A percentile compares a stretch with the other conserved stretches of the same genome.
Evolutionary conservation across 2,113 vertebrate species (phyloP).

Genomic region (Neolamprologus devosi): DNA sequence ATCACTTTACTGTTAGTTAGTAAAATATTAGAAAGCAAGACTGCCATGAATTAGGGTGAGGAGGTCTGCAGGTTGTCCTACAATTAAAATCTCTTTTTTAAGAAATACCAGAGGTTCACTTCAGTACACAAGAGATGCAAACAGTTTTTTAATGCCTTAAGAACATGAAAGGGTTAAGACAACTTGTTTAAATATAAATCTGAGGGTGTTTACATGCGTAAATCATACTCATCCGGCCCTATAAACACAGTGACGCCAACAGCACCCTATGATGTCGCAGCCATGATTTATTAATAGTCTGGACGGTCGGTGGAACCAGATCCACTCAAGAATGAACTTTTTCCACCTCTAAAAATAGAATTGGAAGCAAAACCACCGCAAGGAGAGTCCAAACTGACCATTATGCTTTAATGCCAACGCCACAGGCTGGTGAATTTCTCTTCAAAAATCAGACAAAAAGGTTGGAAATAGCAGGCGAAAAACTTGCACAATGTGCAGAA

Average conservation of each 20-base stretch:
- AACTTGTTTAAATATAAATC: background rate
- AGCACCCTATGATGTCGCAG: background rate
- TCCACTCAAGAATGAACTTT: slow-evolving; percentile 1
- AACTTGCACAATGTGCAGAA: background rate
- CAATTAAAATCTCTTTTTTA: background rate
- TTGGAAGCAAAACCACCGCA: background rate
- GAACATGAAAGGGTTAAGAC: background rate
- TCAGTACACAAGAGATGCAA: background rate
- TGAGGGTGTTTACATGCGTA: background rate
- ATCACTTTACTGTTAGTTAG: background rate
- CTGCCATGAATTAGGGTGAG: background rate
- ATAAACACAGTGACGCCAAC: background rate
- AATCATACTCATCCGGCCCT: background rate
- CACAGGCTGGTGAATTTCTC: background rate
- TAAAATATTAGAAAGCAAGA: background rate
- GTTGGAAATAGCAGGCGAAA: background rate
- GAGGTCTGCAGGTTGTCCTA: background rate
- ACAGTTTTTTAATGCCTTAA: background rate
- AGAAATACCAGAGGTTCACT: background rate
- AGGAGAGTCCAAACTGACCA: background rate
- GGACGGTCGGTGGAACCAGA: slow-evolving; percentile 40
- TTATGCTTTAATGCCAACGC: background rate
- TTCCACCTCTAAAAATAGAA: slow-evolving; percentile 29
- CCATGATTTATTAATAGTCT: slow-evolving; percentile 48
- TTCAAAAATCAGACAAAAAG: background rate